phyloP scores from a whole-genome alignment of 2,797 vertebrate species.

The Pseudochromis fuscus region DNA sequence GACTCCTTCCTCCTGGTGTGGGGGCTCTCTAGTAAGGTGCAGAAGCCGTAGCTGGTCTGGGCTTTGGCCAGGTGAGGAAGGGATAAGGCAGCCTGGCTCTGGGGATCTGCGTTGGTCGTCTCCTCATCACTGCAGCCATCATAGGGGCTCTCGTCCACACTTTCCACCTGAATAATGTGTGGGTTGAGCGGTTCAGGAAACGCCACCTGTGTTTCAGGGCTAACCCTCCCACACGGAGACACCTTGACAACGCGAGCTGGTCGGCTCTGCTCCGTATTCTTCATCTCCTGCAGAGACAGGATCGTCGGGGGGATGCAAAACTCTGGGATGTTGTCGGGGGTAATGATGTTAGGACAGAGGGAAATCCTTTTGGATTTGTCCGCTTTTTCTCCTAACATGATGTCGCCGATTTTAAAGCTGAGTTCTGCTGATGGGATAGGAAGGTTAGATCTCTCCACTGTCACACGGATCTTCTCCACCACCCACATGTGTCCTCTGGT shows the following conservation, averaged over 20 bases:
- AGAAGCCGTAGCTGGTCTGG: constrained; percentile 94
- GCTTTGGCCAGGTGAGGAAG: constrained; percentile 86
- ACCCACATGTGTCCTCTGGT: constrained; percentile 81
- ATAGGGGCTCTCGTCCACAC: constrained; percentile 84
- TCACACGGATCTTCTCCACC: constrained; percentile 84
- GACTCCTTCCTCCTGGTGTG: constrained; percentile 95
- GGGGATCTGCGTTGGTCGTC: constrained; percentile 89
- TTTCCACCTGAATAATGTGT: constrained; percentile 92
- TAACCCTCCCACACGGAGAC: constrained; percentile 57
- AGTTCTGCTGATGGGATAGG: constrained; percentile 79
- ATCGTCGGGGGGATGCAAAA: constrained; percentile 95
- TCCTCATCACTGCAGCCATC: constrained; percentile 85
- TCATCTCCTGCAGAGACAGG: constrained; percentile 73
- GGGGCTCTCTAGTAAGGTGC: constrained; percentile 93
- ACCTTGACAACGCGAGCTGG: constrained; percentile 48
- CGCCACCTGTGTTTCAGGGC: constrained; percentile 61
- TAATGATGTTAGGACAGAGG: constrained; percentile 92
- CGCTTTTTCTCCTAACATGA: constrained; percentile 85
- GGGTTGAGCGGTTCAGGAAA: constrained; percentile 64
- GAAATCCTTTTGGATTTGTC: constrained; percentile 78
- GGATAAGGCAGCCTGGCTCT: constrained; percentile 88
- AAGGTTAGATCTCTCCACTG: constrained; percentile 83
- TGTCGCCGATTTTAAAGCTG: constrained; percentile 80
- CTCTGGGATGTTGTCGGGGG: constrained; percentile 93
- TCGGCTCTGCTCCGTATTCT: constrained; percentile 65